Evolutionary conservation across 2,113 vertebrate species (phyloP).

Genomic region (Nycticryphes semicollaris): DNA sequence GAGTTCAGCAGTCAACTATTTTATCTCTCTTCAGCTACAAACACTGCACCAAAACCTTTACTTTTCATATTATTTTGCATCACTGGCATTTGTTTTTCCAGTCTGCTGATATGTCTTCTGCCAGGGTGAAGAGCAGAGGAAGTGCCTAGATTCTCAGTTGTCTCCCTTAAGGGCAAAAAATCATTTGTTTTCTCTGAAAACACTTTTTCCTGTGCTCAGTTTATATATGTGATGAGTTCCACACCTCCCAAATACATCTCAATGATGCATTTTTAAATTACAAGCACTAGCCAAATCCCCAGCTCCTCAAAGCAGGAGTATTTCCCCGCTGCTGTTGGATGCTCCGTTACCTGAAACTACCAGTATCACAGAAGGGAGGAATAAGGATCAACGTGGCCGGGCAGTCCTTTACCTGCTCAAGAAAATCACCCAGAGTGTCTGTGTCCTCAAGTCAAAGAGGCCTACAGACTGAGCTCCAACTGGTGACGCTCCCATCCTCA

Average conservation of each 20-base stretch:
- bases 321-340: neutral
- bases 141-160: neutral
- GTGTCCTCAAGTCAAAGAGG: neutral
- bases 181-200: neutral
- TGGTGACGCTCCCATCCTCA: neutral
- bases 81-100: neutral
- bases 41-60: neutral
- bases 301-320: neutral
- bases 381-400: neutral
- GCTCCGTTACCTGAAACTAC: neutral
- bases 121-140: neutral
- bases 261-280: neutral
- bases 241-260: neutral
- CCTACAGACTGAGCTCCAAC: neutral
- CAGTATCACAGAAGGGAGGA: neutral
- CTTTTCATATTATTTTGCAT: neutral
- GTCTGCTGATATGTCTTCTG: accelerated
- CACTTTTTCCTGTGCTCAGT: neutral
- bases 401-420: neutral
- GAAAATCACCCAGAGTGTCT: neutral
- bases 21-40: neutral
- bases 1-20: neutral
- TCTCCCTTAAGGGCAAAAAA: neutral
- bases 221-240: neutral
- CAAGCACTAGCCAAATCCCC: neutral